Evolutionary conservation across 2,113 vertebrate genomes (phyloP), one percentile per base, ranked within the genome.

Genomic region (Alouatta palliata): DNA sequence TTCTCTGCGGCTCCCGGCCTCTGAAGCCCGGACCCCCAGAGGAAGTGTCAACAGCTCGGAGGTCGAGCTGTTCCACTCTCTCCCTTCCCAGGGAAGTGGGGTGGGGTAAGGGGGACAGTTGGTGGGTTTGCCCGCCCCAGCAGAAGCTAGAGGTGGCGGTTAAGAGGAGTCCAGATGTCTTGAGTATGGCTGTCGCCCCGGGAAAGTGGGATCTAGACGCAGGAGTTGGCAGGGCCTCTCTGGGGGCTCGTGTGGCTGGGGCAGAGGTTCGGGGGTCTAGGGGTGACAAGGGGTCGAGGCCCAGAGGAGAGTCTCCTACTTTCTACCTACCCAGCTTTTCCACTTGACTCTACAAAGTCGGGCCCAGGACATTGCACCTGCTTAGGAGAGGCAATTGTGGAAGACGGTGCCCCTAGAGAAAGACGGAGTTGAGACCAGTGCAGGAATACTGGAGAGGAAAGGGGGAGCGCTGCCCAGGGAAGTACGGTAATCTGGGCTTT

Each of bases 1-100:
- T 94, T 96, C 75, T 97, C 97, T 89, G 96, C 64, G n/a, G 82
- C 90, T n/a, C 92, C 5, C 17, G 16, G 19, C 21, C 52, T 68
- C 17, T 0, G 8, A 73, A 6, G 54, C 54, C 25, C 20, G 11
- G 52, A 56, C 87, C 37, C 40, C n/a, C 5, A 23, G 3, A 6
- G 80, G 54, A 21, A 92, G 40, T 73, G 66, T 61, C 6, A 4
- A 40, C 76, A 37, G 77, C 58, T 47, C 27, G 0, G 32, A 66
- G 9, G 0, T 54, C 11, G 10, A 32, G 75, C 45, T n/a, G 10
- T 40, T 75, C 23, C 52, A 16, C 19, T 8, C 61, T 96, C n/a
- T 54, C 81, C 20, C 35, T 77, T 52, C 77, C 47, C 64, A 19
- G 45, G 70, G 58, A 92, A 54, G 64, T 13, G 5, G 11, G 58